phyloP scores from a whole-genome alignment of 1,140 invertebrate species.

The Acromyrmex echinatior region DNA sequence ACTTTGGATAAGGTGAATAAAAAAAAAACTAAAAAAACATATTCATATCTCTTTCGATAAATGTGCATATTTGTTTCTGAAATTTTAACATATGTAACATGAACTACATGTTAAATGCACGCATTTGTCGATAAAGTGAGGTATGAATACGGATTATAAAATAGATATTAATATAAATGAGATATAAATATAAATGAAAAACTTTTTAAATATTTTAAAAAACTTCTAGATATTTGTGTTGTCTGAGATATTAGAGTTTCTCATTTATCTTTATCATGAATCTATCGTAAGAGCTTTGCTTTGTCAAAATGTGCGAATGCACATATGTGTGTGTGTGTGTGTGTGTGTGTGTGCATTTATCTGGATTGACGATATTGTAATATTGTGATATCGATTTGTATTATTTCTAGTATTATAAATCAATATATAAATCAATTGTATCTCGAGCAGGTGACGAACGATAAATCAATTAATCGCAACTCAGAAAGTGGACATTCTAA shows the following conservation, averaged over 20 bases:
- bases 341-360: not conserved
- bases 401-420: not conserved
- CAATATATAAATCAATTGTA: conserved; percentile 29
- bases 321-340: not conserved
- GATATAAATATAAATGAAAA: too few species aligned
- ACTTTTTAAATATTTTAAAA: not conserved
- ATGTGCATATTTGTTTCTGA: too few species aligned
- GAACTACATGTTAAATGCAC: too few species aligned
- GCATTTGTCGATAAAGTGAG: too few species aligned
- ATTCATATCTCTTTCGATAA: too few species aligned
- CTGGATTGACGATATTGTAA: not conserved
- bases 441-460: conserved; percentile 61
- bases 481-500: conserved; percentile 39
- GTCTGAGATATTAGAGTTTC: conserved; percentile 34
- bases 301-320: not conserved
- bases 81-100: too few species aligned
- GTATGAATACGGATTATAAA: too few species aligned
- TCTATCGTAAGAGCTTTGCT: conserved; percentile 19
- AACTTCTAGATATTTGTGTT: conserved; percentile 21
- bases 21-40: not conserved
- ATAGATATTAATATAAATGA: too few species aligned
- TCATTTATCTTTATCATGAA: not conserved
- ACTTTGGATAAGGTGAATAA: not conserved
- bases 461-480: not conserved
- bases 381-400: not conserved